phyloP scores from a whole-genome alignment of 2,113 vertebrate species.

The Emydura subglobosa region DNA sequence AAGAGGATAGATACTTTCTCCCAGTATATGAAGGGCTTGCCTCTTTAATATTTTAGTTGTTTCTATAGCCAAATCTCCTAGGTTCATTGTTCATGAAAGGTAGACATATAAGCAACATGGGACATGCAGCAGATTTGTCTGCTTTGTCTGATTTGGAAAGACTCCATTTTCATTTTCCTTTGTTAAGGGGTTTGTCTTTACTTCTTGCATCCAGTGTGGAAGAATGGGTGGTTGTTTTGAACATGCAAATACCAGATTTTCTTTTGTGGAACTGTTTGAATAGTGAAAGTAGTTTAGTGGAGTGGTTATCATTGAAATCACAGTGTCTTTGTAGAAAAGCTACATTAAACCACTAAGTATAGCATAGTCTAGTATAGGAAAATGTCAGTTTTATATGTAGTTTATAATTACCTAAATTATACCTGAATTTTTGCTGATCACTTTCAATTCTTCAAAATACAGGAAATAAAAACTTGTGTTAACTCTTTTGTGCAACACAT shows the following conservation, averaged over 20 bases:
- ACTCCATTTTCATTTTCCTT: not conserved
- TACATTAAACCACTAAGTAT: conserved; percentile 30
- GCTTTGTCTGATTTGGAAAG: not conserved
- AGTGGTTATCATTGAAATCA: conserved; percentile 42
- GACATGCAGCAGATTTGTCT: not conserved
- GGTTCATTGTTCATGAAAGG: not conserved
- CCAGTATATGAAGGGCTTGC: not conserved
- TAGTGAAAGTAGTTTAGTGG: conserved; percentile 7
- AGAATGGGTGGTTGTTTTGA: not conserved
- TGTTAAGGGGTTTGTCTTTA: not conserved
- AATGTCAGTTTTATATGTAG: conserved; percentile 42
- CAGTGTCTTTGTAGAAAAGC: conserved; percentile 25
- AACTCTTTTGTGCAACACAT: not conserved
- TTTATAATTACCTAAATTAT: conserved; percentile 54
- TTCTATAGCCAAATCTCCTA: not conserved
- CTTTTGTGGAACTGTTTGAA: not conserved
- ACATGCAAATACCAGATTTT: conserved; percentile 15
- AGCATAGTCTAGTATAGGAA: conserved; percentile 23
- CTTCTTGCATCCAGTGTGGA: not conserved
- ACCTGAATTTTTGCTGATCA: conserved; percentile 29
- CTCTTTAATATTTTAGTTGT: not conserved
- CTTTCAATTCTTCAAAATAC: conserved; percentile 38
- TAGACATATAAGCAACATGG: not conserved
- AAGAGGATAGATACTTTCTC: not conserved
- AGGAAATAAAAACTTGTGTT: not conserved